Percentiles rank a stretch among this genome's conserved stretches.
These are phyloP conservation scores for Hanleya hanleyi DNA, from an alignment of 2,888 invertebrate genomes.

Conservation along the genomic window DNA sequence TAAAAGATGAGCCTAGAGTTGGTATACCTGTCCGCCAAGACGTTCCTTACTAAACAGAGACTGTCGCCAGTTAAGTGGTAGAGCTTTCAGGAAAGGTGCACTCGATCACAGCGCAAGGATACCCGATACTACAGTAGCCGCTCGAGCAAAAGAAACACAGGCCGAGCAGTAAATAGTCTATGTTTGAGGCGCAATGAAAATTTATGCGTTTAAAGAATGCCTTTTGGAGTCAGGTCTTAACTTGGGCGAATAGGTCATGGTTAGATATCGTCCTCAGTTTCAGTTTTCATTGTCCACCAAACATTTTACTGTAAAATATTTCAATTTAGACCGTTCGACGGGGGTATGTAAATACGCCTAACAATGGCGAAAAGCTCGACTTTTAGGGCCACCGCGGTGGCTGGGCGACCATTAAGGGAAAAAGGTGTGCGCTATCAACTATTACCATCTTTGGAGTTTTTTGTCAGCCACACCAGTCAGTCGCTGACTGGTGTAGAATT, in stretches of 20 bases:
- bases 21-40: not conserved
- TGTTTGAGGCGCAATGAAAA: not conserved
- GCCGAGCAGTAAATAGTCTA: not conserved
- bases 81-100: not conserved
- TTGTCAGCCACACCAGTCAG: not conserved
- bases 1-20: no score
- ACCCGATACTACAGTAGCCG: not conserved
- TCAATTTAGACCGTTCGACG: conserved; percentile 9
- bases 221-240: not conserved
- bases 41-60: conserved; percentile 4
- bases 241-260: not conserved
- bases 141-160: not conserved
- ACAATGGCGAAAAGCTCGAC: not conserved
- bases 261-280: conserved; percentile 1
- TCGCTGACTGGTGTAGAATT: not conserved
- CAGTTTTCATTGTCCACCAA: conserved; percentile 2
- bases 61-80: conserved; percentile 9
- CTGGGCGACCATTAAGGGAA: not conserved
- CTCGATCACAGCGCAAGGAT: not conserved
- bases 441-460: not conserved
- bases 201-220: conserved; percentile 1
- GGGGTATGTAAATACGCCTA: not conserved
- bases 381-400: not conserved
- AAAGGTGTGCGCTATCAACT: conserved; percentile 2
- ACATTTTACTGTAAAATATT: conserved; percentile 11